Evolutionary conservation across 1,140 invertebrate species (phyloP), one percentile per base, ranked within the genome.

Genomic region (Lepidurus couesii): DNA sequence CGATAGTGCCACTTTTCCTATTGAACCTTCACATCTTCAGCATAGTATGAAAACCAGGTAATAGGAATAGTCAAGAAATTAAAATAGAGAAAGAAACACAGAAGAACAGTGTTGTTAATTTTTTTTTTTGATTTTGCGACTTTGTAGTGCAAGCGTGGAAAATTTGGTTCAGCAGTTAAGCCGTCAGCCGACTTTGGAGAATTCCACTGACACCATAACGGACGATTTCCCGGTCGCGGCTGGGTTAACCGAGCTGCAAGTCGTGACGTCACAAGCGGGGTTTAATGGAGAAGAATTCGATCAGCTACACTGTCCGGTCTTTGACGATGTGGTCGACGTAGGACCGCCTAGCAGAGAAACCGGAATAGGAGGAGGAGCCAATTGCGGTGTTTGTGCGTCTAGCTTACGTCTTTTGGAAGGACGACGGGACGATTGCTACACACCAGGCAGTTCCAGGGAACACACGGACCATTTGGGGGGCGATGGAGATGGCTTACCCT

Each of bases 401-500:
- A 65, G 53, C 21, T 65, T 65, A 65, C 53, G 53, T n/a, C 9
- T 65, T 13, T 21, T 65, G 6, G 53, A 65, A 65, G 53, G 53
- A 65, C 53, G 53, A 0, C 53, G 7, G 1, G 53, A 65, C 5
- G 53, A 65, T 65, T 65, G 53, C 53, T 65, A 65, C 53, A 65
- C 53, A 21, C 53, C 53, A 65, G 53, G 53, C 13, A 21, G 53
- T 21, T 65, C 9, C 13, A 13, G 53, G 13, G 53, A 65, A 65
- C 6, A n/a, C 0, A 65, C 16, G 13, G 21, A 65, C 8, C 6
- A 1, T 7, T 47, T 75, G 13, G 42, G 75, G 16, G 24, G 24
- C 74, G 77, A 24, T 42, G 24, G 77, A 21, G 53, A 73, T 16
- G n/a, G 77, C 13, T 24, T 73, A 8, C 77, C 42, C 11, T 65